A percentile compares a stretch with the other conserved stretches of the same genome.
These are phyloP conservation scores for Lineus longissimus DNA, from an alignment of 1,140 invertebrate species.

Conservation along the genomic window DNA sequence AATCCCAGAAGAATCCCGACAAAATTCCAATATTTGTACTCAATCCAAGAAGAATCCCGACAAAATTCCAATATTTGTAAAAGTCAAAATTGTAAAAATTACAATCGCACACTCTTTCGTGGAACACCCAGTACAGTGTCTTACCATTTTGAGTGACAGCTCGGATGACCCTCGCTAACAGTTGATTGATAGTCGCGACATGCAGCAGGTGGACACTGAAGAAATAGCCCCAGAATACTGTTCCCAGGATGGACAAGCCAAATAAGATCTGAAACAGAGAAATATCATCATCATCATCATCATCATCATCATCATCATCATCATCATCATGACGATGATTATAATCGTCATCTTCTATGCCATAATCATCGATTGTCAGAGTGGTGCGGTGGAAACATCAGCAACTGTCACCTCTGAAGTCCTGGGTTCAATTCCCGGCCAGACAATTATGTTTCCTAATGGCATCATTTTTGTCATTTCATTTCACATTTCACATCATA, in stretches of 20 bases:
- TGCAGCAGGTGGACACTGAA: conserved; percentile 50
- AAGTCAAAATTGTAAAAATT: no score
- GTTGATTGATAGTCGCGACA: conserved; percentile 40
- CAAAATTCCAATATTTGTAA: no score
- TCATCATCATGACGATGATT: neutral
- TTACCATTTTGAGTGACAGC: conserved; percentile 46
- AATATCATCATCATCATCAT: neutral
- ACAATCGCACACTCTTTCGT: no score
- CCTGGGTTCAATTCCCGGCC: no score
- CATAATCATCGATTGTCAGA: no score
- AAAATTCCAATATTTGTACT: no score
- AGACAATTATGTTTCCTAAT: no score
- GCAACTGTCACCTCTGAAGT: no score
- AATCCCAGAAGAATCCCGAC: no score
- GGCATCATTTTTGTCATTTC: neutral
- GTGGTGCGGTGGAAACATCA: no score
- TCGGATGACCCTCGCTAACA: conserved; percentile 41
- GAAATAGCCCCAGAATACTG: conserved; percentile 44
- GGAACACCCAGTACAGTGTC: no score
- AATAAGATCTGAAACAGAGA: conserved; percentile 36
- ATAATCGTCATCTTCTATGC: neutral
- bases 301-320: neutral
- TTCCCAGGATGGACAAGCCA: conserved; percentile 36
- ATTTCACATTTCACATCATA: neutral
- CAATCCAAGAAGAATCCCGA: no score